A percentile compares a stretch with the other conserved stretches of the same genome.
These are phyloP conservation scores for Myiotriccus ornatus DNA, from an alignment of 2,797 vertebrate species.

Conservation along the genomic window DNA sequence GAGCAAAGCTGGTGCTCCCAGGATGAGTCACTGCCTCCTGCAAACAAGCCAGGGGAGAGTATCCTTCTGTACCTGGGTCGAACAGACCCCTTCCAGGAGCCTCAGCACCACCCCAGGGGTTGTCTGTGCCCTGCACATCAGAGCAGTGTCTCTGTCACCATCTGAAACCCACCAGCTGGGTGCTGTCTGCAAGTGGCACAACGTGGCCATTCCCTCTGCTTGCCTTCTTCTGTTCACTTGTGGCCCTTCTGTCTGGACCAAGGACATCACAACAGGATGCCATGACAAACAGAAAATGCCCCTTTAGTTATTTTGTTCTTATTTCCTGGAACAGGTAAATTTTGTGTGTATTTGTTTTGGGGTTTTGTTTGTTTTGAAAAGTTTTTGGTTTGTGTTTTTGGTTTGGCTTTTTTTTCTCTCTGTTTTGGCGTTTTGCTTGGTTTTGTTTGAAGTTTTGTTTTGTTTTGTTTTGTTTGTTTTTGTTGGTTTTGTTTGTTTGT, in stretches of 20 bases:
- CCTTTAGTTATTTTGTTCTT: background rate
- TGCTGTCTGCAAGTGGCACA: fast-evolving
- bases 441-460: background rate
- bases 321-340: background rate
- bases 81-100: background rate
- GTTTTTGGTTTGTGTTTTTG: background rate
- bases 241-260: too few species aligned
- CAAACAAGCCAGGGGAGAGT: background rate
- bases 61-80: background rate
- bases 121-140: background rate
- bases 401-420: background rate
- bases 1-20: background rate
- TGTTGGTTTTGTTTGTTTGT: background rate
- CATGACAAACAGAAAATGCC: background rate
- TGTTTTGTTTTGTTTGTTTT: background rate
- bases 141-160: too few species aligned
- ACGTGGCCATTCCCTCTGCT: fast-evolving
- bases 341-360: too few species aligned
- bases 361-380: background rate
- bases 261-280: fast-evolving
- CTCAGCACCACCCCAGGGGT: background rate
- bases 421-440: background rate
- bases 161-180: background rate
- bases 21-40: background rate
- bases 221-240: fast-evolving